A percentile compares a stretch with the other conserved stretches of the same genome.
These are phyloP conservation scores for Podarcis raffonei DNA, from an alignment of 2,113 vertebrate species.

Conservation along the genomic window DNA sequence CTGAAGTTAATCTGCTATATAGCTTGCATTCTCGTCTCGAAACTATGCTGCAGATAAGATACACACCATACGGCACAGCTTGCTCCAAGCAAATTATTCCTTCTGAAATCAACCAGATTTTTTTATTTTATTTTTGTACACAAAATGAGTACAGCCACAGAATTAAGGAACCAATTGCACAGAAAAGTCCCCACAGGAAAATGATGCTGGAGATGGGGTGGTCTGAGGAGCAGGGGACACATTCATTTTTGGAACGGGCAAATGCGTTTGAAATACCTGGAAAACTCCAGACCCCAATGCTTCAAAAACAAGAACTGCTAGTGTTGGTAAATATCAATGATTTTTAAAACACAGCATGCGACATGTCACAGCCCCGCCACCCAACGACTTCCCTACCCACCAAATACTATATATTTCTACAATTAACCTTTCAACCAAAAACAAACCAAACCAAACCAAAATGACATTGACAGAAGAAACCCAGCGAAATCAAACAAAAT, in stretches of 20 bases:
- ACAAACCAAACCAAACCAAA: neutral
- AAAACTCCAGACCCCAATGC: neutral
- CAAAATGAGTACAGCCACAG: neutral
- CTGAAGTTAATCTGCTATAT: neutral
- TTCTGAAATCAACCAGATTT: neutral
- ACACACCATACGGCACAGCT: neutral
- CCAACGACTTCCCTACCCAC: conserved; percentile 40
- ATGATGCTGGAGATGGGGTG: neutral
- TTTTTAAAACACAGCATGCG: conserved; percentile 58
- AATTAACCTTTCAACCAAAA: conserved; percentile 8
- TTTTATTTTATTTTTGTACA: neutral
- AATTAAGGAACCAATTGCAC: neutral
- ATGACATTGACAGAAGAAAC: conserved; percentile 4
- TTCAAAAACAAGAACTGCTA: neutral
- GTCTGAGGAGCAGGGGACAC: neutral
- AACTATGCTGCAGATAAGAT: neutral
- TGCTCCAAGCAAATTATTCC: neutral
- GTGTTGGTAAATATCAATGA: neutral
- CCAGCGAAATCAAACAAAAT: conserved; percentile 50
- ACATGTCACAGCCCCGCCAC: neutral
- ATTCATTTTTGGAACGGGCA: neutral
- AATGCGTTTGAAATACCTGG: neutral
- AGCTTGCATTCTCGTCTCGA: neutral
- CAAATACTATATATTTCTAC: conserved; percentile 30
- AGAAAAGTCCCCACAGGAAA: neutral